These are phyloP conservation scores for Daboia siamensis DNA, from an alignment of 2,113 vertebrate species.

Conservation along the genomic window DNA sequence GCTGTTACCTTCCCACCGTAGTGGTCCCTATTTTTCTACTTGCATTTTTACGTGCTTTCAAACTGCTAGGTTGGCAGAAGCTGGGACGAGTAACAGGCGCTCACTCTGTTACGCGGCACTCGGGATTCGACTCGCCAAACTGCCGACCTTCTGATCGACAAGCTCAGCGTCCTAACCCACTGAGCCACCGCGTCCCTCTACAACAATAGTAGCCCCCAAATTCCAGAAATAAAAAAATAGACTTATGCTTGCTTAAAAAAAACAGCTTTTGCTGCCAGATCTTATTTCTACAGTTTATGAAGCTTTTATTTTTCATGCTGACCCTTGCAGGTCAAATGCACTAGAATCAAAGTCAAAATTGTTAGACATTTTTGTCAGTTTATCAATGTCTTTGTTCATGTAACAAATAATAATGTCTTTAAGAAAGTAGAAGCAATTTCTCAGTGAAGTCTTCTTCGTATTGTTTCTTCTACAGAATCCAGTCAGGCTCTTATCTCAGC, in stretches of 20 bases:
- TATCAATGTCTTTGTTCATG: slow-evolving; percentile 68
- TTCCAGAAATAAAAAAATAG: background rate
- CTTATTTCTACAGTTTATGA: slow-evolving; percentile 29
- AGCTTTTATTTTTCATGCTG: slow-evolving; percentile 40
- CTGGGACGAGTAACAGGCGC: too few species aligned
- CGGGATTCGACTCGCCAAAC: too few species aligned
- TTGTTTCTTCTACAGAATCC: slow-evolving; percentile 80
- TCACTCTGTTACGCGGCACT: too few species aligned
- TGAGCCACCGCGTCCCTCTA: background rate
- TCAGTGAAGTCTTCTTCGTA: slow-evolving; percentile 64
- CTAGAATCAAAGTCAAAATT: slow-evolving; percentile 75
- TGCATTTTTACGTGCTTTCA: too few species aligned
- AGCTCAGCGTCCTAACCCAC: too few species aligned
- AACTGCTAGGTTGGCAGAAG: too few species aligned
- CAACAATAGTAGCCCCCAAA: background rate
- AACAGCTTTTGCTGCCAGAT: background rate
- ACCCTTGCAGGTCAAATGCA: slow-evolving; percentile 52
- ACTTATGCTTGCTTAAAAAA: background rate
- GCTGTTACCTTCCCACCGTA: too few species aligned
- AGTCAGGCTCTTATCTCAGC: slow-evolving; percentile 97
- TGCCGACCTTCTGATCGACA: too few species aligned
- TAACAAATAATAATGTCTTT: slow-evolving; percentile 69
- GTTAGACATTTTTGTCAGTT: slow-evolving; percentile 74
- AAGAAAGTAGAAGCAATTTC: slow-evolving; percentile 61
- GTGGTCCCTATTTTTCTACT: too few species aligned